Evolutionary conservation across 1,140 invertebrate species (phyloP).

Genomic region (Orchestia grillus): DNA sequence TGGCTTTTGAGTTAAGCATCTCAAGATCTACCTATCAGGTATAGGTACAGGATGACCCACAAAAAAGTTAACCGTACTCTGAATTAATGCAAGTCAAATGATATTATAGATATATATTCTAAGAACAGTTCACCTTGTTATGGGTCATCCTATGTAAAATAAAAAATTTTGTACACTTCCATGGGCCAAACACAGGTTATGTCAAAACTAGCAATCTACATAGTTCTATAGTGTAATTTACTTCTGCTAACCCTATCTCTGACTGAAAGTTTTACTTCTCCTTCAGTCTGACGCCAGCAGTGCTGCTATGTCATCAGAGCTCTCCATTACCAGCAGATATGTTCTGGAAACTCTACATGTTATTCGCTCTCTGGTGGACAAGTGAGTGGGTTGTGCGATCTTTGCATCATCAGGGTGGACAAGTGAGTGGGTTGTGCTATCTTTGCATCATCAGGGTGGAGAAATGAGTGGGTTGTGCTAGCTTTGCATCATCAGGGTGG

Average conservation of each 20-base stretch:
- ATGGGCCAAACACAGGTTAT: neutral
- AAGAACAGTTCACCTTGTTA: no score
- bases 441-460: no score
- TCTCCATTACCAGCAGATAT: conserved; percentile 74
- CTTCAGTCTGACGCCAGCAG: conserved; percentile 58
- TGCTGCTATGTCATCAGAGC: conserved; percentile 59
- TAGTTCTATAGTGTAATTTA: neutral
- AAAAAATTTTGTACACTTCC: neutral
- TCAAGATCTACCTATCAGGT: no score
- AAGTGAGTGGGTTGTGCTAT: no score
- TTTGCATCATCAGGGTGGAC: no score
- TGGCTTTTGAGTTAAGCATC: no score
- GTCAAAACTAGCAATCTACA: neutral
- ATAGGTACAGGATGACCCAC: no score
- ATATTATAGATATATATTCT: no score
- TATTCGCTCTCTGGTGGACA: conserved; percentile 86
- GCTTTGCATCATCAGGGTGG: no score
- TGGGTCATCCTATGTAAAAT: neutral
- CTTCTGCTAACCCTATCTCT: neutral
- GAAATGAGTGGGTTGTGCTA: no score
- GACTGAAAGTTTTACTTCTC: neutral
- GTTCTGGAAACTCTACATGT: conserved; percentile 85
- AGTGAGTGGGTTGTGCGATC: conserved; percentile 74
- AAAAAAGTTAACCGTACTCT: no score
- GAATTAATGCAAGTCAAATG: no score